Evolutionary conservation across 2,797 vertebrate species (phyloP).

Genomic region (Australoheros facetus): DNA sequence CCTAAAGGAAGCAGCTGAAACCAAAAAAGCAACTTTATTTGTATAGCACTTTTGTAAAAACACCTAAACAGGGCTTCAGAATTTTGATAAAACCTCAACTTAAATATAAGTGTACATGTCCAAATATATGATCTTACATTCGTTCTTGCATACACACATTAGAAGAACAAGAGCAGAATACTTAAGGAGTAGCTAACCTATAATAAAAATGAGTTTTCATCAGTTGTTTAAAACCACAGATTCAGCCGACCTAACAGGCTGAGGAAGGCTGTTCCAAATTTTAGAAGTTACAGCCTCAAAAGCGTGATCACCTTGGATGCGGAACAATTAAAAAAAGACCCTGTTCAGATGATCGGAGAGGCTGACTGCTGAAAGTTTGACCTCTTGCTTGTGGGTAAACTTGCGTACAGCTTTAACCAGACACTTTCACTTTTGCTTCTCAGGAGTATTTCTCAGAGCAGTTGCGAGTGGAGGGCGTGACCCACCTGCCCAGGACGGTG

Average conservation of each 20-base stretch:
- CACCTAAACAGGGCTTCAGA: not conserved
- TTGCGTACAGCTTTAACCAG: not conserved
- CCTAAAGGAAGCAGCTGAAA: not conserved
- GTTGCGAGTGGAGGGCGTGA: slow-evolving; percentile 87
- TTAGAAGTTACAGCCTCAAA: not conserved
- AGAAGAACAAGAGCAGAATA: not conserved
- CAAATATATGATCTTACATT: not conserved
- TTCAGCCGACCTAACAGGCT: not conserved
- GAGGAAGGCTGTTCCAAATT: not conserved
- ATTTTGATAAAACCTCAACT: not conserved
- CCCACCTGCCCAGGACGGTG: slow-evolving; percentile 88
- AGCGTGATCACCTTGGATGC: not conserved
- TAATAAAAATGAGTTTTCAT: not conserved
- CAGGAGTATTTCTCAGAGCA: slow-evolving; percentile 95
- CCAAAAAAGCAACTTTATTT: not conserved
- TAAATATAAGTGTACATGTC: not conserved
- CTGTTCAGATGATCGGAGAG: not conserved
- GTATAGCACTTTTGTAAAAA: not conserved
- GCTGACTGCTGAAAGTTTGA: not conserved
- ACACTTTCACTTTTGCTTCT: not conserved
- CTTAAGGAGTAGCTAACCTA: not conserved
- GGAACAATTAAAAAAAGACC: no score
- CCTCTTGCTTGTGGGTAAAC: not conserved
- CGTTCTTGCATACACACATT: not conserved
- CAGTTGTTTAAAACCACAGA: not conserved